These are phyloP conservation scores for Neoseiulus cucumeris DNA, from an alignment of 1,140 invertebrate genomes.

Conservation along the genomic window DNA sequence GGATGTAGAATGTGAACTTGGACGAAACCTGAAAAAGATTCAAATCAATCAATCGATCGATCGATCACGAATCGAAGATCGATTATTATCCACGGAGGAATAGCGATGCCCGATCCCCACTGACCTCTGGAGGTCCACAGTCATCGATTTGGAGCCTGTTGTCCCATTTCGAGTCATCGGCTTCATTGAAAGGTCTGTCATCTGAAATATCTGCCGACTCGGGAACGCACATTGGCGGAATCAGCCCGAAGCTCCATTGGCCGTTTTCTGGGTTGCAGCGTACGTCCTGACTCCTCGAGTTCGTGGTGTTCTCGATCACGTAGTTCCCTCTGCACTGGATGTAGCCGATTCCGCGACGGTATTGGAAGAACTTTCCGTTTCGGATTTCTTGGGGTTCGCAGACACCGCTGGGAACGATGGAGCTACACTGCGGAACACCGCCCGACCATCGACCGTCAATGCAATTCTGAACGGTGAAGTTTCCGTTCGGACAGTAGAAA, in stretches of 20 bases:
- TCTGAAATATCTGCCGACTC: neutral
- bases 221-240: neutral
- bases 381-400: neutral
- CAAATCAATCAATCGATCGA: too few species aligned
- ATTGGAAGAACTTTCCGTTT: neutral
- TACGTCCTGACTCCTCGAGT: neutral
- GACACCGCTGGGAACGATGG: neutral
- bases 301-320: neutral
- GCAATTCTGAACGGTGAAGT: neutral
- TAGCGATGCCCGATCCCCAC: neutral
- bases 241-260: neutral
- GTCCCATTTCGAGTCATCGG: neutral
- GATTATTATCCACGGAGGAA: neutral
- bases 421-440: neutral
- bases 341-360: neutral
- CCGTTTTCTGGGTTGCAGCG: neutral
- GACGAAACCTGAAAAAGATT: neutral
- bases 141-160: neutral
- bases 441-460: neutral
- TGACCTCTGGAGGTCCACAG: neutral
- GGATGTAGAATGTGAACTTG: neutral
- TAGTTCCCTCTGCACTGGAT: neutral
- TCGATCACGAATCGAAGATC: too few species aligned
- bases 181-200: neutral
- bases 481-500: neutral